A percentile compares a stretch with the other conserved stretches of the same genome.
These are phyloP conservation scores for Octodonta nipae DNA, from an alignment of 2,888 invertebrate species.

Conservation along the genomic window DNA sequence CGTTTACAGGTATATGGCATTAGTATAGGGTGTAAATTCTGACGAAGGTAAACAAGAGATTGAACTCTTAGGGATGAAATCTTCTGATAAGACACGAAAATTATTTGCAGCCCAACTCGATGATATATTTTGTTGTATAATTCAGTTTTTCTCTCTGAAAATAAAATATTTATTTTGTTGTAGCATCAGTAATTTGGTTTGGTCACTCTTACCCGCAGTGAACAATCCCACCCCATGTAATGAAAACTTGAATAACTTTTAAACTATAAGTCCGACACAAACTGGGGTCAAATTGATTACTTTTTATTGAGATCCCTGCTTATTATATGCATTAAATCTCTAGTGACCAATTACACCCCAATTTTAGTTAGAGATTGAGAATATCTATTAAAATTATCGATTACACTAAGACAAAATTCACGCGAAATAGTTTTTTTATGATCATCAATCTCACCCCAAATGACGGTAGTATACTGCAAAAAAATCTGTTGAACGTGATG, in stretches of 20 bases:
- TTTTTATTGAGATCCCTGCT: not conserved
- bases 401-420: no score
- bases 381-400: no score
- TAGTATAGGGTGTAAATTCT: constrained; percentile 1
- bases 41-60: not conserved
- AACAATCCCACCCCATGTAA: not conserved
- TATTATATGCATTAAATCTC: constrained; percentile 1
- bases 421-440: no score
- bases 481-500: no score
- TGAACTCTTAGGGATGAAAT: constrained; percentile 1
- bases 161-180: constrained; percentile 1
- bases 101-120: not conserved
- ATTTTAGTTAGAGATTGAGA: no score
- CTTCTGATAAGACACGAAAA: not conserved
- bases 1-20: not conserved
- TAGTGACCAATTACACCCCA: constrained; percentile 1
- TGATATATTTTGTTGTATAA: not conserved
- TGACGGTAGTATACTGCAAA: no score
- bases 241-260: constrained; percentile 1
- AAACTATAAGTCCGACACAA: not conserved
- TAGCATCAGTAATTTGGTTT: not conserved
- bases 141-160: not conserved
- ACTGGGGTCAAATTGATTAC: not conserved
- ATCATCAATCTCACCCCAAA: no score
- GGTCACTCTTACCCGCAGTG: not conserved